Conservation (phyloP, 1,140 invertebrate genomes). For the Aethina tumida region DNA sequence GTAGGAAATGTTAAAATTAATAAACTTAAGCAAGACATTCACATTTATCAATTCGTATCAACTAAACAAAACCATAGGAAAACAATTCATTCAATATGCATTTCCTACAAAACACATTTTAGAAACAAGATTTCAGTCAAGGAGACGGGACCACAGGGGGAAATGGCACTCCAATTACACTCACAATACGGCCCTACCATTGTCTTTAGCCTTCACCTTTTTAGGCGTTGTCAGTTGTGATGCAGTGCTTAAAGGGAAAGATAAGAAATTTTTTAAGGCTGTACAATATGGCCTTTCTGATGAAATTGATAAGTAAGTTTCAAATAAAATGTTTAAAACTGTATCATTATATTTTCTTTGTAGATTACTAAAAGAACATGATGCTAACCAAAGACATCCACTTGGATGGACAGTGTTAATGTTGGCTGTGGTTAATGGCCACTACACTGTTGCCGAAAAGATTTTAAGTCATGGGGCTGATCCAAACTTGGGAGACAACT, state of each 20-base stretch:
- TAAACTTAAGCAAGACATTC: too few species aligned
- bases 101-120: too few species aligned
- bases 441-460: constrained; percentile 50
- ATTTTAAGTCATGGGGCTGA: constrained; percentile 69
- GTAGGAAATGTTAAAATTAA: too few species aligned
- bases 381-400: constrained; percentile 54
- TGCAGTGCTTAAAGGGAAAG: background rate
- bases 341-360: constrained; percentile 8
- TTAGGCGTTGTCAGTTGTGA: constrained; percentile 7
- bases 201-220: too few species aligned
- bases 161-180: too few species aligned
- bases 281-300: constrained; percentile 50
- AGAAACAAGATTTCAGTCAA: too few species aligned
- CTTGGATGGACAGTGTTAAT: constrained; percentile 84
- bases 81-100: too few species aligned
- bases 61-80: too few species aligned
- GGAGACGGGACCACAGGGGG: too few species aligned
- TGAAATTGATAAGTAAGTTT: constrained; percentile 48
- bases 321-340: constrained; percentile 8
- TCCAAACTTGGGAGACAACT: constrained; percentile 70
- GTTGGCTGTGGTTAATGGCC: constrained; percentile 70
- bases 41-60: too few species aligned
- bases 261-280: constrained; percentile 50
- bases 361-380: constrained; percentile 33
- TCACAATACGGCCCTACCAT: too few species aligned